Percentiles rank a stretch among this genome's conserved stretches.
Evolutionary conservation across 2,113 vertebrate species (phyloP).

Genomic region (Acanthochromis polyacanthus): DNA sequence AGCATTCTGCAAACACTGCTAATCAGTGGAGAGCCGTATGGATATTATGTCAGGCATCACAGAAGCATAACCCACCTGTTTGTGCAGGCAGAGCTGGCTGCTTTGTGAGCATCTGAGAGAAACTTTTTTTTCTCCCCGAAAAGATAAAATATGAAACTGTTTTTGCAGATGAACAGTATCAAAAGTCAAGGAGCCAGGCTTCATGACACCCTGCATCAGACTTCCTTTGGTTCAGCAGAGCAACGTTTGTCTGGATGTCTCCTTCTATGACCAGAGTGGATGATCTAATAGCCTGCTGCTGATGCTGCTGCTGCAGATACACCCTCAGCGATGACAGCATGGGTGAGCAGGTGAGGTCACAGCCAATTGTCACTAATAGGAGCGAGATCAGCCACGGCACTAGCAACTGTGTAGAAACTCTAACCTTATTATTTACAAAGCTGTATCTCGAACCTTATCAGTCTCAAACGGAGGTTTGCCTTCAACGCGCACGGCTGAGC

Average conservation of each 20-base stretch:
- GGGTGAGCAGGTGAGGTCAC: constrained; percentile 82
- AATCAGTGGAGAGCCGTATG: not conserved
- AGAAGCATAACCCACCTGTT: constrained; percentile 6
- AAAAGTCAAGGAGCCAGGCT: constrained; percentile 64
- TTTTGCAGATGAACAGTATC: constrained; percentile 61
- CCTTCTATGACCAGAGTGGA: constrained; percentile 71
- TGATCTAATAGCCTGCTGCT: constrained; percentile 67
- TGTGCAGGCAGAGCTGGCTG: not conserved
- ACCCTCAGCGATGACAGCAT: constrained; percentile 74
- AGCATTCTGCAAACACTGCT: not conserved
- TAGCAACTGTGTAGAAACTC: constrained; percentile 73
- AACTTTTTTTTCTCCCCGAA: not conserved
- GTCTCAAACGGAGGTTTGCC: constrained; percentile 74
- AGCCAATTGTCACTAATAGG: constrained; percentile 81
- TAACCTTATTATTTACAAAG: constrained; percentile 84
- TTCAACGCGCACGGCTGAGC: constrained; percentile 65
- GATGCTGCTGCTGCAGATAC: constrained; percentile 59
- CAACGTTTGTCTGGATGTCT: constrained; percentile 76
- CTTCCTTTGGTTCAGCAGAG: constrained; percentile 62
- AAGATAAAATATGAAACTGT: constrained; percentile 51
- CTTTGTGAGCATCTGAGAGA: constrained; percentile 14
- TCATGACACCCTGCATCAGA: constrained; percentile 69
- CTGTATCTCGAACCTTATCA: constrained; percentile 76
- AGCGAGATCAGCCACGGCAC: constrained; percentile 76
- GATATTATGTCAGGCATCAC: not conserved